A percentile compares a stretch with the other conserved stretches of the same genome.
phyloP scores from a whole-genome alignment of 2,113 vertebrate species.

The Porphyrio hochstetteri region DNA sequence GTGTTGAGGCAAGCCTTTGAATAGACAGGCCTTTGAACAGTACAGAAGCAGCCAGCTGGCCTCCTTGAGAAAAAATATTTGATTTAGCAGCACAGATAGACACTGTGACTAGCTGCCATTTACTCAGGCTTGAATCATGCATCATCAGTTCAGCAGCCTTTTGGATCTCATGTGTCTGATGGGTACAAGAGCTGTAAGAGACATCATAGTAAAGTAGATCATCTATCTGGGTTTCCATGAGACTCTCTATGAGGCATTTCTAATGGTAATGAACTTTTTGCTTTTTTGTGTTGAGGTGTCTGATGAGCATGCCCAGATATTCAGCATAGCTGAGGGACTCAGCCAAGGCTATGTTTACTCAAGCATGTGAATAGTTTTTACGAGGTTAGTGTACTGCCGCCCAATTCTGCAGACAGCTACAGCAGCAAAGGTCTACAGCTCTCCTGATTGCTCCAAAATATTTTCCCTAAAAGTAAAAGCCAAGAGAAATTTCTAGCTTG shows the following conservation, averaged over 20 bases:
- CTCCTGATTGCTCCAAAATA: not conserved
- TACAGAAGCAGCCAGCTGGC: not conserved
- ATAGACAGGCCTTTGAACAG: not conserved
- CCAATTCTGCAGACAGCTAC: not conserved
- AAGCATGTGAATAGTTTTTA: not conserved
- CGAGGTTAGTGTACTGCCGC: not conserved
- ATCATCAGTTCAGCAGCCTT: not conserved
- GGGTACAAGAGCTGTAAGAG: not conserved
- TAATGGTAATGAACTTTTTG: not conserved
- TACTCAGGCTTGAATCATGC: not conserved
- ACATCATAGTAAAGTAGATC: not conserved
- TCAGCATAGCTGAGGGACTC: not conserved
- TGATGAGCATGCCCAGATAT: not conserved
- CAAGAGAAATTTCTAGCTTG: not conserved
- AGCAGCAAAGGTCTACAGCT: not conserved
- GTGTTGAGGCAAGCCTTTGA: not conserved
- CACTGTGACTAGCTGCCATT: not conserved
- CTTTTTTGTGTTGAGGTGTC: not conserved
- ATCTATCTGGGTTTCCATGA: not conserved
- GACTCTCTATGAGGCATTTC: not conserved
- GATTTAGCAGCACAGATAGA: not conserved
- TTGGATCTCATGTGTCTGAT: not conserved
- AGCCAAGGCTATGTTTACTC: not conserved
- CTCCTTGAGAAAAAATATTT: not conserved
- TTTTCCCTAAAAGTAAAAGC: not conserved